These are phyloP conservation scores for Adelognathus sp. DNA, from an alignment of 2,888 invertebrate species.

Conservation along the genomic window DNA sequence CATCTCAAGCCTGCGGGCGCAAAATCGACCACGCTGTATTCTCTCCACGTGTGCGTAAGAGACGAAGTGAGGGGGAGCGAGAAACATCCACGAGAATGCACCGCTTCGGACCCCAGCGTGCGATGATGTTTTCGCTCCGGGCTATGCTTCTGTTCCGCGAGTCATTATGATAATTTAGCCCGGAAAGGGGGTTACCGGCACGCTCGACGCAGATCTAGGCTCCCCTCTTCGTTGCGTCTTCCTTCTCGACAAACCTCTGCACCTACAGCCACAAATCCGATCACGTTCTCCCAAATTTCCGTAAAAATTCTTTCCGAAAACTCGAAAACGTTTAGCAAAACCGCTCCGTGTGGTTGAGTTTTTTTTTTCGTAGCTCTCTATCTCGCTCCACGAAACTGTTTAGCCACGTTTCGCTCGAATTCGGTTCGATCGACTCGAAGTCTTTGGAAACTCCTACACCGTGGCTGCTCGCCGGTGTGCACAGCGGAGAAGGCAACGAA, in stretches of 20 bases:
- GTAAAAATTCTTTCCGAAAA: constrained; percentile 35
- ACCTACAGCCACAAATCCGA: background rate
- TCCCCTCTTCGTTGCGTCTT: constrained; percentile 36
- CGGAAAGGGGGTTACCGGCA: constrained; percentile 77
- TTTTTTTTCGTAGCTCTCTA: constrained; percentile 6
- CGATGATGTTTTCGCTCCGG: constrained; percentile 69
- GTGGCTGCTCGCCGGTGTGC: constrained; percentile 30
- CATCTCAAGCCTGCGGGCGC: background rate
- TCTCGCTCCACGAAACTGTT: constrained; percentile 14
- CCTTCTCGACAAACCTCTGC: constrained; percentile 34
- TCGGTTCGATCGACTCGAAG: constrained; percentile 2
- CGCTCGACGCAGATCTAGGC: constrained; percentile 59
- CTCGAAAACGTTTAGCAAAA: constrained; percentile 3
- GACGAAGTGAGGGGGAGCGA: constrained; percentile 21
- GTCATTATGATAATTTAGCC: constrained; percentile 79
- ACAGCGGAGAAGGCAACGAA: background rate
- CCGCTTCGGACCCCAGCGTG: constrained; percentile 28
- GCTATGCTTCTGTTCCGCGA: constrained; percentile 78
- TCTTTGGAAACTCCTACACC: background rate
- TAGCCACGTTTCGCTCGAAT: constrained; percentile 14
- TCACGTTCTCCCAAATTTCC: constrained; percentile 37
- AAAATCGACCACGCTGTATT: background rate
- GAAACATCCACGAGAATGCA: constrained; percentile 42
- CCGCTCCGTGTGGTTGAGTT: background rate
- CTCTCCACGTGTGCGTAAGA: background rate